These are phyloP conservation scores for Heliconius ethilla DNA, from an alignment of 2,888 invertebrate genomes.

Conservation along the genomic window DNA sequence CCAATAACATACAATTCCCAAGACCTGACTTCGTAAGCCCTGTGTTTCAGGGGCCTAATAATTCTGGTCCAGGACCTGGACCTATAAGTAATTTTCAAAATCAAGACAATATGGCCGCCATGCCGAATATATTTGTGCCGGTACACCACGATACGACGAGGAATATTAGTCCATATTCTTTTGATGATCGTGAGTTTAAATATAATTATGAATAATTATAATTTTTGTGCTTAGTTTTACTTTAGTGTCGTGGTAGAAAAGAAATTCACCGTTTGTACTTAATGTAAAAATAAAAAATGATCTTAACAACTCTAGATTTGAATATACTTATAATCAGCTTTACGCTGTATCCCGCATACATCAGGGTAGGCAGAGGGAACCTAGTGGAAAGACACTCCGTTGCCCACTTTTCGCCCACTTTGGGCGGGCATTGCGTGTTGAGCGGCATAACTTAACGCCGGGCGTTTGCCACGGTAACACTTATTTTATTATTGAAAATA, in stretches of 20 bases:
- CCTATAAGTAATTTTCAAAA: constrained; percentile 40
- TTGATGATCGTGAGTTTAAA: constrained; percentile 54
- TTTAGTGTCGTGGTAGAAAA: neutral
- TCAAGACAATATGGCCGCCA: constrained; percentile 43
- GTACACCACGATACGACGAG: constrained; percentile 49
- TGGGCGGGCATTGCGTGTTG: too few species aligned
- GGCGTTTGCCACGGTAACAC: too few species aligned
- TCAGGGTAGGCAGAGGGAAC: too few species aligned
- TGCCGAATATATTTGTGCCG: constrained; percentile 51
- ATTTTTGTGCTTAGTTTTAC: neutral
- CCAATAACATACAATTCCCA: constrained; percentile 48
- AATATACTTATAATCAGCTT: too few species aligned
- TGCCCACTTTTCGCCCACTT: too few species aligned
- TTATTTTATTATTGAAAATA: too few species aligned
- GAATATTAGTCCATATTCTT: constrained; percentile 52
- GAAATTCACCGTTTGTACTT: too few species aligned
- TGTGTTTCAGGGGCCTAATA: constrained; percentile 44
- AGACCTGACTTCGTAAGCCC: constrained; percentile 48
- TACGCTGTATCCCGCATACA: too few species aligned
- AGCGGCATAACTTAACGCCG: too few species aligned
- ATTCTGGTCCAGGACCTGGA: constrained; percentile 17
- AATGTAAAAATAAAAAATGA: too few species aligned
- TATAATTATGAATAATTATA: neutral
- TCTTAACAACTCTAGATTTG: too few species aligned
- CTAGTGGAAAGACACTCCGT: too few species aligned